Percentiles rank a stretch among this genome's conserved stretches.
Evolutionary conservation across 2,888 invertebrate genomes (phyloP).

Genomic region (Phlogophora meticulosa): DNA sequence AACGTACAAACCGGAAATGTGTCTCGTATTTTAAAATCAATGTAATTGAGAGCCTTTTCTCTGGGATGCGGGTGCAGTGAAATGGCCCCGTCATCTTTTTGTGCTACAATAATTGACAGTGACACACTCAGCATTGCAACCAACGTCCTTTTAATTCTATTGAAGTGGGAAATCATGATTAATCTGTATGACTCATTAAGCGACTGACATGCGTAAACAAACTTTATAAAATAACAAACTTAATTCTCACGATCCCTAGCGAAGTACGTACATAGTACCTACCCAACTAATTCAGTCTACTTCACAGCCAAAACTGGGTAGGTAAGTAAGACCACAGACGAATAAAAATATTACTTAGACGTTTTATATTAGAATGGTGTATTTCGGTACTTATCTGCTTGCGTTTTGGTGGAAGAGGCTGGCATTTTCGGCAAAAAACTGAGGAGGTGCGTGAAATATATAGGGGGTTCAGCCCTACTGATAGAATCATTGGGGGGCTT

Average conservation of each 20-base stretch:
- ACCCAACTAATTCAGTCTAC: too few species aligned
- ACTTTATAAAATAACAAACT: background rate
- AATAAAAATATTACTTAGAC: too few species aligned
- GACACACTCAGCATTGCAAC: constrained; percentile 6
- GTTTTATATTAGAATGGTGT: too few species aligned
- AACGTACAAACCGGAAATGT: background rate
- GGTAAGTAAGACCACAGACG: background rate
- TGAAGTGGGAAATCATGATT: constrained; percentile 1
- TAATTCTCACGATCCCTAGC: constrained; percentile 1
- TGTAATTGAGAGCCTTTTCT: background rate
- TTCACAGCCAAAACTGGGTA: background rate
- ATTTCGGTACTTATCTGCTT: too few species aligned
- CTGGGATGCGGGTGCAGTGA: background rate
- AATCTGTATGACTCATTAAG: constrained; percentile 18
- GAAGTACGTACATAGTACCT: too few species aligned
- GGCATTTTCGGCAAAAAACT: too few species aligned
- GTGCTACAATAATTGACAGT: background rate
- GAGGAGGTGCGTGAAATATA: too few species aligned
- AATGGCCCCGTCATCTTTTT: background rate
- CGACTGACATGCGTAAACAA: background rate
- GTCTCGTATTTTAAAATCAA: background rate
- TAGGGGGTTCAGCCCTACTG: too few species aligned
- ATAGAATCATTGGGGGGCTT: too few species aligned
- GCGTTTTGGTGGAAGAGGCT: too few species aligned
- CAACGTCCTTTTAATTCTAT: background rate